A percentile compares a stretch with the other conserved stretches of the same genome.
Conservation (phyloP, 2,797 vertebrate genomes). For the Crotalus adamanteus region DNA sequence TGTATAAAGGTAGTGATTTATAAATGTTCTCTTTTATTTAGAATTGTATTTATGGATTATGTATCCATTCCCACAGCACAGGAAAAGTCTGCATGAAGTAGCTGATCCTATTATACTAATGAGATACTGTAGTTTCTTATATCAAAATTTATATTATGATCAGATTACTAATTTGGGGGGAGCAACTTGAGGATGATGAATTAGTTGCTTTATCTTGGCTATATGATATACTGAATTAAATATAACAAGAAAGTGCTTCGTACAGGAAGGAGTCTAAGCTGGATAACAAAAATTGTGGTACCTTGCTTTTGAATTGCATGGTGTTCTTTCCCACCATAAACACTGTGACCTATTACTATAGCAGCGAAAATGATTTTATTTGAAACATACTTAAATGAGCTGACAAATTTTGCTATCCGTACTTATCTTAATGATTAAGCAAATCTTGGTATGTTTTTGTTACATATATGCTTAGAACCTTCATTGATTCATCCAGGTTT, state of each 20-base stretch:
- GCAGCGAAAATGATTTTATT: not conserved
- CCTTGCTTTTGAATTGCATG: not conserved
- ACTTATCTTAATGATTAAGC: not conserved
- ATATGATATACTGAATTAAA: not conserved
- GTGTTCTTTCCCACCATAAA: not conserved
- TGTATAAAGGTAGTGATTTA: not conserved
- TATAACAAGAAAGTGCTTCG: slow-evolving; percentile 17
- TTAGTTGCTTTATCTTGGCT: not conserved
- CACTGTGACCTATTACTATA: not conserved
- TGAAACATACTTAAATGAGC: not conserved
- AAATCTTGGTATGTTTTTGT: not conserved
- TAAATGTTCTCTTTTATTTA: not conserved
- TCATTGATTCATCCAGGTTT: not conserved
- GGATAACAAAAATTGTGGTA: not conserved
- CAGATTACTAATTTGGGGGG: not conserved
- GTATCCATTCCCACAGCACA: not conserved
- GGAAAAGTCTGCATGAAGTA: not conserved
- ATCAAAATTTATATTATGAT: not conserved
- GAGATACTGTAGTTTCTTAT: not conserved
- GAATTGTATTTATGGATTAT: not conserved
- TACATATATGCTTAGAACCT: not conserved
- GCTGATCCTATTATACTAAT: not conserved
- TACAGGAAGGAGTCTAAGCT: not conserved
- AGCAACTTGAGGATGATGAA: not conserved
- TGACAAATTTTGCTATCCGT: not conserved